Base-by-base conservation (phyloP, 2,888 invertebrate species). In the Hofmannophila pseudospretella region DNA sequence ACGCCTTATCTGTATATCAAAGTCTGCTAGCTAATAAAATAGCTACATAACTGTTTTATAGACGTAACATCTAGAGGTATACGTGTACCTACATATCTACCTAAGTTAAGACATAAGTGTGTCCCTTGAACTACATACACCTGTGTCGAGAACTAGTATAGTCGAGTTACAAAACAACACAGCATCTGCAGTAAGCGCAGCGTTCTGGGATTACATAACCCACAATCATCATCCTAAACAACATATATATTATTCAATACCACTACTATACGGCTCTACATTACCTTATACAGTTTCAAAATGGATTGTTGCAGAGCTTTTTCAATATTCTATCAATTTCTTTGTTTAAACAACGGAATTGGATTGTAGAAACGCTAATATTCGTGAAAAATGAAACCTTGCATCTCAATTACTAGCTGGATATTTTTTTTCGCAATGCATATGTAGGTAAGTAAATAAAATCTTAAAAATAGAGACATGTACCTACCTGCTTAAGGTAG, bases 281-380 rank as follows among this genome's bases (percentile, higher is more conserved):
- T 56, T 58, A 53, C 52, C 56, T 64, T 56, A 58, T 55, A 60
- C 59, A 58, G 58, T 60, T 54, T 49, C 45, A 38, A 52, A 71
- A 67, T 61, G 52, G 61, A 72, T 63, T 70, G 64, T 68, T 71
- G 62, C 71, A 66, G 67, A 44, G 62, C 58, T 65, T 65, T 69
- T 63, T 70, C 70, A 67, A 73, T 72, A 68, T 78, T 72, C 71
- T 68, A 78, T 72, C 71, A 65, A 78, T 77, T 67, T 57, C 64
- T 50, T 69, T 76, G 66, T 76, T 76, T 73, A 71, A 79, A 76
- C 73, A 72, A 72, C 60, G 67, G 67, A 71, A 78, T 77, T 75
- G 71, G 67, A 78, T 72, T 68, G 65, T 47, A 54, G 55, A 46
- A 57, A 62, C 56, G 54, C 58, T 64, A 59, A 63, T 57, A 54